These are phyloP conservation scores for Daubentonia madagascariensis DNA, from an alignment of 2,113 vertebrate genomes.

Conservation along the genomic window DNA sequence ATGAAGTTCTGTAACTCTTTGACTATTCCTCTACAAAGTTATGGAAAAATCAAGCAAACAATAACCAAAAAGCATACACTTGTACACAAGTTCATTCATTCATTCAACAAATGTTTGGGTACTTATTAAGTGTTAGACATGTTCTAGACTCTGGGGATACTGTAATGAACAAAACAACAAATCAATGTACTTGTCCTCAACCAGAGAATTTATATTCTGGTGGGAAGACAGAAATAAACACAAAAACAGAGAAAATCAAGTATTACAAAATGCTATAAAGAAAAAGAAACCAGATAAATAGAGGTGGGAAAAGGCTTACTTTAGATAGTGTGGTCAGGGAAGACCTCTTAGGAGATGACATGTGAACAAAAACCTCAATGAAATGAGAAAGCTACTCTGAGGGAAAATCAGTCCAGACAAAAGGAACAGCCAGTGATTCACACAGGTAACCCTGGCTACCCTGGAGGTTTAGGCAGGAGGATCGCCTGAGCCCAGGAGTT, in stretches of 20 bases:
- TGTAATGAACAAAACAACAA: background rate
- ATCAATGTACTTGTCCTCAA: background rate
- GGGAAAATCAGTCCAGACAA: background rate
- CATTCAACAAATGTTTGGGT: background rate
- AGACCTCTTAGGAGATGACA: background rate
- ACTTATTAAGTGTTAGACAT: background rate
- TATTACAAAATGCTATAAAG: background rate
- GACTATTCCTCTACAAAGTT: background rate
- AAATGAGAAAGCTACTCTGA: background rate
- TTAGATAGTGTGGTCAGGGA: background rate
- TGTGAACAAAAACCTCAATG: background rate
- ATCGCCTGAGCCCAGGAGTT: background rate
- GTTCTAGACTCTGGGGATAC: background rate
- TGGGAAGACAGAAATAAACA: background rate
- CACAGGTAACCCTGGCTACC: too few species aligned
- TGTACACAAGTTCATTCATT: background rate
- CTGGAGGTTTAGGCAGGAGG: too few species aligned
- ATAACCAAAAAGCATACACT: background rate
- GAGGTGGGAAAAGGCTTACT: background rate
- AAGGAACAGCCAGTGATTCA: background rate
- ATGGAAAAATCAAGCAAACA: background rate
- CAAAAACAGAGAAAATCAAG: background rate
- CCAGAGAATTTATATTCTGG: background rate
- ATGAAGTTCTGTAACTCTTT: background rate
- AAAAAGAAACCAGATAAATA: background rate